Evolutionary conservation across 2,113 vertebrate species (phyloP), one percentile per base, ranked within the genome.

Genomic region (Callospermophilus lateralis): DNA sequence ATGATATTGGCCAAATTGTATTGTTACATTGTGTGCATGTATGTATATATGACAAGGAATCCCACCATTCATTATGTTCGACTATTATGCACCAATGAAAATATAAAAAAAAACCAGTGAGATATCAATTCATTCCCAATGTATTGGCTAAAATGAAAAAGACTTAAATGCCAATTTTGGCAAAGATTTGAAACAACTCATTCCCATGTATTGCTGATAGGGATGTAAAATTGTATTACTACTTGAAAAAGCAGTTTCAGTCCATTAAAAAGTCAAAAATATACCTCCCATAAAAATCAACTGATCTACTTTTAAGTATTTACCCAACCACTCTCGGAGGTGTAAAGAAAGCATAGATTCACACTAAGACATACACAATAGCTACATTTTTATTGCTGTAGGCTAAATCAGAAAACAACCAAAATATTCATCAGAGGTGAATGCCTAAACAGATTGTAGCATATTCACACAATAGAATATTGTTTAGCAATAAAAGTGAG

Each of bases 181-280:
- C 34, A 83, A 86, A 13, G 2, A 55, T 63, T 24, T 63, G 24
- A 7, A 63, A 63, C 61, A 63, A 63, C 61, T 63, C 3, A 24
- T 16, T 20, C 16, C 90, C 22, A 6, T 6, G 19, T 68, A 48
- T 12, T 61, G 22, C 34, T 84, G 4, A n/a, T 84, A 0, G 8
- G 20, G 77, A 68, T 70, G 4, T 55, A 48, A 81, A 72, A 53
- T 81, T 8, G 17, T 55, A 1, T 55, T n/a, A 48, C 12, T 83
- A 63, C 30, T 39, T 22, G 83, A 70, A 45, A 84, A 97, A 94
- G 20, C 48, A 80, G 5, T 81, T 68, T 89, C 34, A 17, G 0
- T 80, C 74, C 78, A 61, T 90, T 67, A 48, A 61, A 72, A 92
- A 63, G 26, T 61, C 85, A 80, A 90, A 95, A 92, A 86, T 22